Evolutionary conservation across 1,140 invertebrate species (phyloP).

Genomic region (Scaptomyza pallida): DNA sequence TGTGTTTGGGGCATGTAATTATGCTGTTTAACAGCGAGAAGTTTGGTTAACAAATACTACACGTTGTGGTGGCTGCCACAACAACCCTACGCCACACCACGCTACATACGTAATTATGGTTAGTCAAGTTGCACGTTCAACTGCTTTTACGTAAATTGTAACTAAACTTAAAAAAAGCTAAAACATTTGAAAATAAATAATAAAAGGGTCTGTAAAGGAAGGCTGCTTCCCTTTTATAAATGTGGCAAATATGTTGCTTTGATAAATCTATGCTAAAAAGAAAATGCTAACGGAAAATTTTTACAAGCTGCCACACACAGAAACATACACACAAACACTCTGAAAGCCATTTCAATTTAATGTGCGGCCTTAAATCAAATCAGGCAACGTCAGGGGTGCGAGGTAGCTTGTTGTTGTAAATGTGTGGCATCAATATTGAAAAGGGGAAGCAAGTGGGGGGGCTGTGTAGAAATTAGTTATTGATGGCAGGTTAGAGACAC

Average conservation of each 20-base stretch:
- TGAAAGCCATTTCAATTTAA: slow-evolving; percentile 60
- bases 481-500: slow-evolving; percentile 34
- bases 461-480: slow-evolving; percentile 43
- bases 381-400: slow-evolving; percentile 43
- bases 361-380: slow-evolving; percentile 70
- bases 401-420: slow-evolving; percentile 4
- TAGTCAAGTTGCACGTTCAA: background rate
- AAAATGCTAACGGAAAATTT: slow-evolving; percentile 16
- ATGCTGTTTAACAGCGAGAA: slow-evolving; percentile 58
- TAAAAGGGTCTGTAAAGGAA: too few species aligned
- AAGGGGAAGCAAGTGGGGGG: background rate
- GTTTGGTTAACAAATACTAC: slow-evolving; percentile 51
- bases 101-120: slow-evolving; percentile 38
- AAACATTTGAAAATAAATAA: slow-evolving; percentile 28
- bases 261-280: slow-evolving; percentile 29
- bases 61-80: slow-evolving; percentile 30
- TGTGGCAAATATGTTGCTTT: slow-evolving; percentile 49
- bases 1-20: slow-evolving; percentile 46
- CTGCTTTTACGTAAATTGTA: slow-evolving; percentile 21
- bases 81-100: slow-evolving; percentile 7
- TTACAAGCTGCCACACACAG: slow-evolving; percentile 41
- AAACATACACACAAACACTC: too few species aligned
- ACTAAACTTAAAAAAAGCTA: background rate
- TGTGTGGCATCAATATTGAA: slow-evolving; percentile 6
- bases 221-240: slow-evolving; percentile 33